phyloP scores from a whole-genome alignment of 2,797 vertebrate species.

The Zenarchopterus dispar region DNA sequence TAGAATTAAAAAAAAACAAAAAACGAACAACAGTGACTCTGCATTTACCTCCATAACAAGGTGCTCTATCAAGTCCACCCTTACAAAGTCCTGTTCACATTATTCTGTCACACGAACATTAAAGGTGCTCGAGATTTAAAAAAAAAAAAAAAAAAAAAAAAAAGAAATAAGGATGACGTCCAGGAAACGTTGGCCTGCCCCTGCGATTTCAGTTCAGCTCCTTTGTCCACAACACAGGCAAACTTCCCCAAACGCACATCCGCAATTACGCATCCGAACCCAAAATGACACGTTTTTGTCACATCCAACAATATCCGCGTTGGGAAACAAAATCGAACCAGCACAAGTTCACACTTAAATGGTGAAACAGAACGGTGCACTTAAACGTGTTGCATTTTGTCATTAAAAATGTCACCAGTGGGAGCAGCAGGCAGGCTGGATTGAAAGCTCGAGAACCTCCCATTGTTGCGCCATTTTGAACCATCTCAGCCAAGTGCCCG shows the following conservation, averaged over 20 bases:
- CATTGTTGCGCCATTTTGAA: conserved; percentile 76
- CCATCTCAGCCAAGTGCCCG: conserved; percentile 58
- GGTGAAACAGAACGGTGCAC: conserved; percentile 9
- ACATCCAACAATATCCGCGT: conserved; percentile 10
- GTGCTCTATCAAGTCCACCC: conserved; percentile 50
- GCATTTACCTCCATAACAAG: conserved; percentile 72
- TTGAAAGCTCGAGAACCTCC: conserved; percentile 55
- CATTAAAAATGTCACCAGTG: conserved; percentile 52
- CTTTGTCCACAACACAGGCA: conserved; percentile 63
- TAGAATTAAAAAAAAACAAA: neutral
- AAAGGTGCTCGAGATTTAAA: conserved; percentile 23
- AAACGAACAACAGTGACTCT: conserved; percentile 15
- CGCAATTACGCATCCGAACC: conserved; percentile 35
- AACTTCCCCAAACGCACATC: conserved; percentile 51
- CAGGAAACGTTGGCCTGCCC: conserved; percentile 53
- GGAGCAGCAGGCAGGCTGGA: conserved; percentile 41
- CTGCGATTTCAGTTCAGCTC: conserved; percentile 52
- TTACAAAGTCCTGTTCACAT: conserved; percentile 51
- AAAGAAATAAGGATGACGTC: conserved; percentile 50
- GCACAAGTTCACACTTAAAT: conserved; percentile 22
- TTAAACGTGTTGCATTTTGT: conserved; percentile 46
- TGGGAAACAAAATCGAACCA: neutral
- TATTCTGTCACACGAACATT: conserved; percentile 39
- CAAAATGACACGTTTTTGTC: conserved; percentile 33
- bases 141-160: conserved; percentile 16